Base-by-base conservation (phyloP, 2,888 invertebrate species). In the Glaucopsyche alexis region DNA sequence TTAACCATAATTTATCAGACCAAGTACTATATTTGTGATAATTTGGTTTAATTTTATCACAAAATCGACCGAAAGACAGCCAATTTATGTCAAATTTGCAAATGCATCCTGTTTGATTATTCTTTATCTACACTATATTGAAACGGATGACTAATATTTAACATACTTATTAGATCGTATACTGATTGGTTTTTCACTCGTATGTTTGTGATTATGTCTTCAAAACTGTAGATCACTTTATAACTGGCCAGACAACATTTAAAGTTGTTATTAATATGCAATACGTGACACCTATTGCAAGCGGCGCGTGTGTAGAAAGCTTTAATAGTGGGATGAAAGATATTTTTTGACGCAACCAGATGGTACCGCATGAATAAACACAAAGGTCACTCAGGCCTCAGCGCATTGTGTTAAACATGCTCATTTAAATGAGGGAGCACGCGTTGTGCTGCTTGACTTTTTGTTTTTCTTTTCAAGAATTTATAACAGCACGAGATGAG, bases 221-320 rank as follows among this genome's bases (percentile, higher is more conserved):
- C 8, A 42, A 42, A 42, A 42, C 29, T 29, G 29, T 29, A 42
- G 7, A 42, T 42, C 8, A 42, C 42, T 42, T 42, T 42, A 8
- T 4, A 42, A 42, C 42, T 55, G 16, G 19, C 9, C 19, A 19
- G 55, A 55, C 19, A 55, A 11, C 19, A 19, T 19, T n/a, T n/a
- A n/a, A 3, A 19, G 19, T 55, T 55, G 16, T 13, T 40, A 47
- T 67, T 67, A 19, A 67, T 7, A 67, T 67, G 67, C 47, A 45
- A 47, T 7, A 42, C 45, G 45, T 40, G 19, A 67, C 45, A 42
- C 42, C 14, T 66, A 67, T 16, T 13, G 45, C 47, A 45, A 7
- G 67, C 16, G 19, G 19, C 67, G 47, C 45, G 67, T 67, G 42
- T 67, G 19, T 55, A 67, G 67, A 45, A 67, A 67, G 16, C 67